Conservation (phyloP, 2,888 invertebrate genomes). For the Meganola albula region DNA sequence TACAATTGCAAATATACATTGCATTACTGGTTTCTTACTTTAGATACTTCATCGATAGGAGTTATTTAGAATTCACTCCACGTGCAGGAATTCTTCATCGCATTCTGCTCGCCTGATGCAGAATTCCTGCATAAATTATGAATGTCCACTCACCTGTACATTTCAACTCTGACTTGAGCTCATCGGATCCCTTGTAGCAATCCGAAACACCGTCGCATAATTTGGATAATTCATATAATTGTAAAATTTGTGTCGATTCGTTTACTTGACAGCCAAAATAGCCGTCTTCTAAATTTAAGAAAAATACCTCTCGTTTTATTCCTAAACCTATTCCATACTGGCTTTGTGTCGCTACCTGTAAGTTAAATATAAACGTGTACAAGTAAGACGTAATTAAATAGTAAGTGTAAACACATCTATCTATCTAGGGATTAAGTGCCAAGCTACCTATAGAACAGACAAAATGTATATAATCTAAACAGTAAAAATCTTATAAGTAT, state of each 20-base stretch:
- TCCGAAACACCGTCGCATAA: constrained; percentile 94
- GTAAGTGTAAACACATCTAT: too few relatives aligned
- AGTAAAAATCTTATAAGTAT: too few relatives aligned
- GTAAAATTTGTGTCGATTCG: constrained; percentile 95
- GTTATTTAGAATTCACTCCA: too few relatives aligned
- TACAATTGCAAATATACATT: too few relatives aligned
- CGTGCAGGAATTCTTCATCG: too few relatives aligned
- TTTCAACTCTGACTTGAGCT: constrained; percentile 91
- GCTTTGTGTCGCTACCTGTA: constrained; percentile 86
- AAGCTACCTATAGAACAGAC: too few relatives aligned
- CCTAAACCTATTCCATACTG: constrained; percentile 88
- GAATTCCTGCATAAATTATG: too few relatives aligned
- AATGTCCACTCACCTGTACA: constrained; percentile 94
- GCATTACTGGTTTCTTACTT: too few relatives aligned
- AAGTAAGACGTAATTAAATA: constrained; percentile 9
- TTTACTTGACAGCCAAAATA: constrained; percentile 98
- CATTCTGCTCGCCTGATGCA: too few relatives aligned
- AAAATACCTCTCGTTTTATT: constrained; percentile 95
- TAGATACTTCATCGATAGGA: too few relatives aligned
- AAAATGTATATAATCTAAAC: too few relatives aligned
- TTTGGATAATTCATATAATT: constrained; percentile 96
- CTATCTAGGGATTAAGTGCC: too few relatives aligned
- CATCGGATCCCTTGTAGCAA: constrained; percentile 95
- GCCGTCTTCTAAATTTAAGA: constrained; percentile 97
- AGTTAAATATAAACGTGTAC: constrained; percentile 33